Base-by-base conservation (phyloP, 1,140 invertebrate genomes). In the Zaprionus gabonicus region DNA sequence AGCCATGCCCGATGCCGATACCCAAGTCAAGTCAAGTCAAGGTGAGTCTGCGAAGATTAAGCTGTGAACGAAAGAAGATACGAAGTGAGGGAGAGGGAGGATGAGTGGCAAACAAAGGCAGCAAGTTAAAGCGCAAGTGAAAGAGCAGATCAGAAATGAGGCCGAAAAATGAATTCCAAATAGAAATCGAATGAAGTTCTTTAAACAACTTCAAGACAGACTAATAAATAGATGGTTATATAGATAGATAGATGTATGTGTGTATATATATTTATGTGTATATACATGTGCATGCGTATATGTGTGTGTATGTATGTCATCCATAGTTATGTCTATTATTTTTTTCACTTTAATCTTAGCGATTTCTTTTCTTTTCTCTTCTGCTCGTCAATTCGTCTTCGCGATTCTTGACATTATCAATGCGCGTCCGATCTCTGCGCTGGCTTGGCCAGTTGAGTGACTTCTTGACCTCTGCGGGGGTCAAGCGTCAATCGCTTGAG, bases 21-120 rank as follows among this genome's bases (percentile, higher is more conserved):
- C 27, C 55, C 13, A 60, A 51, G 53, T 68, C 38, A 62, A 62
- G 72, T 41, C 41, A 75, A 75, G 67, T 71, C 67, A 64, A 64
- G 72, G 59, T 75, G 72, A 75, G 59, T 46, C 66, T 57, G 23
- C 66, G 51, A 74, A 58, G 63, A 72, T 66, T 66, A 58, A 66
- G 55, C 63, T 66, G 34, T 70, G 36, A 41, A 12, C 17, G 23
- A 28, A 10, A 10, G 17, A 23, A 23, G 15, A 23, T 4, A 13
- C 15, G 13, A 1, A 49, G 44, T 28, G n/a, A 13, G 28, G 4
- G n/a, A 28, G 15, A 17, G 23, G 20, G 17, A 10, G 20, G 17
- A 10, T 5, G 46, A n/a, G 46, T 4, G 20, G n/a, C 9, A 12
- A 20, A 20, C 2, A n/a, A 3, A 49, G 46, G 12, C 20, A 51